phyloP scores from a whole-genome alignment of 2,888 invertebrate genomes.

The Dicyrtoma fusca region DNA sequence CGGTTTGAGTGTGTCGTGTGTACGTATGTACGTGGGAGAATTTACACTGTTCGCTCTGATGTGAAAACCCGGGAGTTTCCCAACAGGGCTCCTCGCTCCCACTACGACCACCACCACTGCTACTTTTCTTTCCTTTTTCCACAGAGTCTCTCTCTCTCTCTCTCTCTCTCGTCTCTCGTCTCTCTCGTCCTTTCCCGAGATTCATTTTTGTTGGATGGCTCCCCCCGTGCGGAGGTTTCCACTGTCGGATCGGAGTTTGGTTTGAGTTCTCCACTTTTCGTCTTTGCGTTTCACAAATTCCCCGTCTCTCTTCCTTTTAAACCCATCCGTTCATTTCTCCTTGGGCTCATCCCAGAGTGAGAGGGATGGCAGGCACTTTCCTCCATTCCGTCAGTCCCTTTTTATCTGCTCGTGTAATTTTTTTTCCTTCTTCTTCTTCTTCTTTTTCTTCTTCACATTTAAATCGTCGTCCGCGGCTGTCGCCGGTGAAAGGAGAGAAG shows the following conservation, averaged over 20 bases:
- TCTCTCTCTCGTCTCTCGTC: too few species aligned
- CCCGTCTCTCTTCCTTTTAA: neutral
- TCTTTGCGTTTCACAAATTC: neutral
- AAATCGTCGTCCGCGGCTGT: neutral
- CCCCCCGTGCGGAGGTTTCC: slow-evolving; percentile 6
- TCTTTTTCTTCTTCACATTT: neutral
- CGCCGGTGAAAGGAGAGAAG: slow-evolving; percentile 22
- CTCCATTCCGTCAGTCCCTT: neutral
- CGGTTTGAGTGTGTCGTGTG: slow-evolving; percentile 14
- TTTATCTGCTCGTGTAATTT: slow-evolving; percentile 3
- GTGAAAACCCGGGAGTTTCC: slow-evolving; percentile 22
- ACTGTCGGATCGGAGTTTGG: neutral
- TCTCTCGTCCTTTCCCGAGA: slow-evolving; percentile 23
- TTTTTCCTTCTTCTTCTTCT: neutral
- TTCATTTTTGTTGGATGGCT: slow-evolving; percentile 20
- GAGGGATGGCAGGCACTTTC: too few species aligned
- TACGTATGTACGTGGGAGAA: neutral
- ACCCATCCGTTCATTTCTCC: neutral
- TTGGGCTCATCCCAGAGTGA: neutral
- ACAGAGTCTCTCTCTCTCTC: too few species aligned
- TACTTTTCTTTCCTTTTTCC: too few species aligned
- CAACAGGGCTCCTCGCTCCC: too few species aligned
- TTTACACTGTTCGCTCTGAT: neutral
- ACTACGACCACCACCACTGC: too few species aligned
- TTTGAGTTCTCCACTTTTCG: neutral